Evolutionary conservation across 2,113 vertebrate genomes (phyloP).

Genomic region (Numenius arquata): DNA sequence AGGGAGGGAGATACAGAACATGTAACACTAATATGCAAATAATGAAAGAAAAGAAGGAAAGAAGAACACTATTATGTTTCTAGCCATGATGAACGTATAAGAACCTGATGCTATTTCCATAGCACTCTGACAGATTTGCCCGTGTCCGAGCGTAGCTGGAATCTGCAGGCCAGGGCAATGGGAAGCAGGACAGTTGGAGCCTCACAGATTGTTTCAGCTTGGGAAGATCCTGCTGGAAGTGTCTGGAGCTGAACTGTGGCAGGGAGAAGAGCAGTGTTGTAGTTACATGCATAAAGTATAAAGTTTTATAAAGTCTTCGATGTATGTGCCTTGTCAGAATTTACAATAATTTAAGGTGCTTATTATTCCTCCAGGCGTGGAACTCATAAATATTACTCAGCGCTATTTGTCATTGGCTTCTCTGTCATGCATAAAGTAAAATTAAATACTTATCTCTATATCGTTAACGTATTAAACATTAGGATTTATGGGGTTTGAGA

Average conservation of each 20-base stretch:
- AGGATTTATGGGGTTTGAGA: conserved; percentile 66
- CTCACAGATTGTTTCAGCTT: background rate
- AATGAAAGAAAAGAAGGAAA: background rate
- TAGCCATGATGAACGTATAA: background rate
- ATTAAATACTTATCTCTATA: conserved; percentile 70
- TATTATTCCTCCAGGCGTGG: conserved; percentile 58
- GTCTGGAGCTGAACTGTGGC: background rate
- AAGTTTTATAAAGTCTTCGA: conserved; percentile 59
- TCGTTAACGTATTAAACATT: conserved; percentile 55
- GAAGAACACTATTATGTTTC: background rate
- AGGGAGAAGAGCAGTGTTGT: background rate
- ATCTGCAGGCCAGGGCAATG: background rate
- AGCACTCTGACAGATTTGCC: background rate
- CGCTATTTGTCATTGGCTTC: conserved; percentile 63
- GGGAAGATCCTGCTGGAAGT: background rate
- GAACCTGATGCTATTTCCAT: background rate
- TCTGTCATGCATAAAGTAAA: conserved; percentile 62
- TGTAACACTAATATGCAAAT: background rate
- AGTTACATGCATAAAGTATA: conserved; percentile 1
- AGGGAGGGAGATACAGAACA: background rate
- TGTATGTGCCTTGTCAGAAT: conserved; percentile 52
- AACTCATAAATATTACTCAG: conserved; percentile 62
- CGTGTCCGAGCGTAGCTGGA: background rate
- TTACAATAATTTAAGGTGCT: conserved; percentile 59
- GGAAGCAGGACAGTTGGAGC: background rate